Evolutionary conservation across 2,113 vertebrate genomes (phyloP).

Genomic region (Charadrius vociferus): DNA sequence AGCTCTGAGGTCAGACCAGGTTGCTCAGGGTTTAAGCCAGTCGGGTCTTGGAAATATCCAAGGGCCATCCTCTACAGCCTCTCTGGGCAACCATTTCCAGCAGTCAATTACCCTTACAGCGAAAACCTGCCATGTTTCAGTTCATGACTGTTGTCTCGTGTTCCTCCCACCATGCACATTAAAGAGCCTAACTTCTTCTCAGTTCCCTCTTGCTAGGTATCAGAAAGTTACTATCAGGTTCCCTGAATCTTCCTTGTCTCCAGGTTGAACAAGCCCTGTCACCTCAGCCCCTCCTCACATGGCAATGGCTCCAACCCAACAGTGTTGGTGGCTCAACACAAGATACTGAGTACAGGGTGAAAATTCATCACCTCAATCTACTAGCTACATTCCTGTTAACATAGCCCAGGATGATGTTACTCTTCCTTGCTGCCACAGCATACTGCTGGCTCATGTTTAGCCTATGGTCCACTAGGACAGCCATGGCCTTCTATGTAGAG

Average conservation of each 20-base stretch:
- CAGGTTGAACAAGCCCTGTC: neutral
- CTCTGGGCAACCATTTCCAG: neutral
- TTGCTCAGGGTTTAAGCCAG: neutral
- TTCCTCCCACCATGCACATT: fast-evolving
- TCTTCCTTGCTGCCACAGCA: neutral
- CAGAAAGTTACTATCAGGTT: neutral
- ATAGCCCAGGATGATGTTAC: neutral
- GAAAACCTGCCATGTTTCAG: neutral
- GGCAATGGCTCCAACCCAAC: neutral
- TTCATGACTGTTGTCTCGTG: neutral
- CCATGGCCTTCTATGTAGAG: neutral
- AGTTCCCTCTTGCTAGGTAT: neutral
- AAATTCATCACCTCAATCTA: neutral
- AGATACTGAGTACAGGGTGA: neutral
- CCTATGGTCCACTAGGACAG: neutral
- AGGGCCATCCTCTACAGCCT: neutral
- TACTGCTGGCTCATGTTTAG: neutral
- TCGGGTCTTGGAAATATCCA: neutral
- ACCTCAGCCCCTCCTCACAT: neutral
- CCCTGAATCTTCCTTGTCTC: neutral
- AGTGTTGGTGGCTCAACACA: neutral
- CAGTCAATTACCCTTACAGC: neutral
- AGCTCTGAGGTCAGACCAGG: neutral
- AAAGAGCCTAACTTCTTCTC: neutral
- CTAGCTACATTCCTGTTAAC: neutral